Base-by-base conservation (phyloP, 2,113 vertebrate genomes). In the Lipotes vexillifer region DNA sequence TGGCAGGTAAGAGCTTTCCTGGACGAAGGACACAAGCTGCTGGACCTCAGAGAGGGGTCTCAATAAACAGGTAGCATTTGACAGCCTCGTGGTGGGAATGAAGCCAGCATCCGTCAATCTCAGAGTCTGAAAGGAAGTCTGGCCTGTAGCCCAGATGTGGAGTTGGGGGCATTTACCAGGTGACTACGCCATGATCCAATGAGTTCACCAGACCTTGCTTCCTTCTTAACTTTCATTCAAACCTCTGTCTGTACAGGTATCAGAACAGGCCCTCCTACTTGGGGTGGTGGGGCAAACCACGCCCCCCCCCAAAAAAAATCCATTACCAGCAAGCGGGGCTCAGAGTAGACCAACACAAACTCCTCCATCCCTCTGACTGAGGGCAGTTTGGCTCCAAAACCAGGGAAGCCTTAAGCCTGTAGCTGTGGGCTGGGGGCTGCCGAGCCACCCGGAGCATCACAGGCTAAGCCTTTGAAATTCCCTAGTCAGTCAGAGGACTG, bases 381-480 rank as follows among this genome's bases (percentile, higher is more conserved):
- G 13, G 55, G 12, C 14, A 3, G 12, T 44, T 11, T 82, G 74
- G 41, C 21, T 44, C 38, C 20, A n/a, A 57, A 57, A 55, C 14
- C 23, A n/a, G 49, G 77, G 66, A 57, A 25, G 8, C 33, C 7
- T 0, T 27, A 41, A 83, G 74, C 31, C 55, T 49, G 23, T 2
- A 4, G 11, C 20, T 12, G 31, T 5, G 20, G 29, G 18, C 55
- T 1, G 2, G 9, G 41, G 59, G 29, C 61, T n/a, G 29, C 0
- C 10, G 41, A 82, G 23, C n/a, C 63, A 15, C 68, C 5, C 80
- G 57, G 52, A 86, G 41, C 44, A 44, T 6, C 15, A 1, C 25
- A 61, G 46, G 33, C 41, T 10, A 49, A 75, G 81, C 17, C 57
- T 29, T 44, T 89, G 82, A 89, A 83, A 41, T 69, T 74, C 77